Conservation (phyloP, 2,113 vertebrate genomes). For the Gulo gulo region DNA sequence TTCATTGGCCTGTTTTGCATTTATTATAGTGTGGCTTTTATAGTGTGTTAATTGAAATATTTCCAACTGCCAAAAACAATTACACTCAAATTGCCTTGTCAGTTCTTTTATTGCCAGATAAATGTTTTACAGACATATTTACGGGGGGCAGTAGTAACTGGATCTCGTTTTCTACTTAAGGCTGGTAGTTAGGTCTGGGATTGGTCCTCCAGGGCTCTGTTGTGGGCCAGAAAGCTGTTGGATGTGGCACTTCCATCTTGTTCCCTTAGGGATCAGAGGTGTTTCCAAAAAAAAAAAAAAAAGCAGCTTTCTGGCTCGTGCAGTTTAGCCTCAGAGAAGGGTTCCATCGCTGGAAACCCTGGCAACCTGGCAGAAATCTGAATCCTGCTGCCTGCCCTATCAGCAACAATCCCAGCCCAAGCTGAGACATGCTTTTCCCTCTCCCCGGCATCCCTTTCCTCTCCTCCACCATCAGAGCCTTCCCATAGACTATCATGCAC, state of each 20-base stretch:
- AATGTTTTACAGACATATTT: slow-evolving; percentile 79
- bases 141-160: slow-evolving; percentile 68
- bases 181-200: slow-evolving; percentile 45
- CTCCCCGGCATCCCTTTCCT: not conserved
- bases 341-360: slow-evolving; percentile 50
- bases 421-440: not conserved
- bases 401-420: slow-evolving; percentile 21
- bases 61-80: slow-evolving; percentile 80
- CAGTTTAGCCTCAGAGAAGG: slow-evolving; percentile 29
- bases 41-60: slow-evolving; percentile 82
- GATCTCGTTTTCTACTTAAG: slow-evolving; percentile 70
- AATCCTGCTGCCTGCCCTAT: not conserved
- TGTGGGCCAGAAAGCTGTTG: slow-evolving; percentile 62
- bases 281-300: slow-evolving; percentile 37
- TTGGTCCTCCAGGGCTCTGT: slow-evolving; percentile 53
- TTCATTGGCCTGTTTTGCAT: slow-evolving; percentile 79
- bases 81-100: slow-evolving; percentile 76
- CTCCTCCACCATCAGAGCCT: not conserved
- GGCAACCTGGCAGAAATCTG: slow-evolving; percentile 54
- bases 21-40: slow-evolving; percentile 80
- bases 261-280: slow-evolving; percentile 64
- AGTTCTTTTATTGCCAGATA: slow-evolving; percentile 80
- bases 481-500: not conserved
- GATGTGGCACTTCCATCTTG: not conserved
- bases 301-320: slow-evolving; percentile 58